A percentile compares a stretch with the other conserved stretches of the same genome.
phyloP scores from a whole-genome alignment of 1,140 invertebrate species.

The Copidosoma floridanum region DNA sequence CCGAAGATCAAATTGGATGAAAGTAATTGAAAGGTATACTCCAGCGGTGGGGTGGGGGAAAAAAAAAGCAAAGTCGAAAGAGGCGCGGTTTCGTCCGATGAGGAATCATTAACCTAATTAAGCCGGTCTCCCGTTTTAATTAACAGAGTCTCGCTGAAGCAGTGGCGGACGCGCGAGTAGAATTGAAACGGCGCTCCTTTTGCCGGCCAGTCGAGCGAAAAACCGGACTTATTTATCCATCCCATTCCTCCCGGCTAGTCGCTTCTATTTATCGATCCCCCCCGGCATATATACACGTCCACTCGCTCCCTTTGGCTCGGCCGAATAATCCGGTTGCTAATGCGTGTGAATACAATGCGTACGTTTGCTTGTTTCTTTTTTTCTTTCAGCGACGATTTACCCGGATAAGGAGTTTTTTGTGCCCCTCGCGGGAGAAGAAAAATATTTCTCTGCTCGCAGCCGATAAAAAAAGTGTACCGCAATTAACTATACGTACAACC shows the following conservation, averaged over 20 bases:
- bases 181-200: background rate
- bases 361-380: no score
- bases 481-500: no score
- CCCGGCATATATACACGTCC: no score
- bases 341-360: no score
- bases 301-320: no score
- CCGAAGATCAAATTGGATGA: no score
- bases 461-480: conserved; percentile 47
- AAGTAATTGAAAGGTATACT: no score
- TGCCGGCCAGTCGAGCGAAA: background rate
- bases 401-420: no score
- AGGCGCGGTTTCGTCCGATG: background rate
- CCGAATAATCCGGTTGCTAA: no score
- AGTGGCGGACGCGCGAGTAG: background rate
- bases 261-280: conserved; percentile 33
- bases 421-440: conserved; percentile 23
- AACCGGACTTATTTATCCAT: conserved; percentile 8
- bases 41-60: background rate
- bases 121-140: no score
- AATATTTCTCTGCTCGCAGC: conserved; percentile 44
- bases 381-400: no score
- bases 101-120: background rate
- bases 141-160: background rate
- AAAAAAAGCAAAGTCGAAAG: background rate
- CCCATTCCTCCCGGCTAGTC: conserved; percentile 12